phyloP scores from a whole-genome alignment of 1,140 invertebrate genomes.

The Notospermus geniculatus region DNA sequence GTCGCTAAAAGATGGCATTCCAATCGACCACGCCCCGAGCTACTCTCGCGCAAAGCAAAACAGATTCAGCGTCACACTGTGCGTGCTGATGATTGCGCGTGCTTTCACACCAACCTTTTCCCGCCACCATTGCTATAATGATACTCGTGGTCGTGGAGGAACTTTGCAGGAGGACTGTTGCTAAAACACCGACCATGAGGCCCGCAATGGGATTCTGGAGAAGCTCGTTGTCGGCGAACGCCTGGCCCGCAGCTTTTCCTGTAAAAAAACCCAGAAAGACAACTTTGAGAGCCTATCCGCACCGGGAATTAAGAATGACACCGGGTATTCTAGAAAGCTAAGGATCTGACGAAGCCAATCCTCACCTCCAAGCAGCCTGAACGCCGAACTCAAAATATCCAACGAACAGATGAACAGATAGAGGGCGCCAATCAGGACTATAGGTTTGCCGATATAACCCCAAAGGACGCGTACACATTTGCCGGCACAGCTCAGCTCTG shows the following conservation, averaged over 20 bases:
- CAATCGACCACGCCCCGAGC: too few species aligned
- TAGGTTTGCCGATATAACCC: slow-evolving; percentile 29
- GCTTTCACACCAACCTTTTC: slow-evolving; percentile 52
- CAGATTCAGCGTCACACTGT: too few species aligned
- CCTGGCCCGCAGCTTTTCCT: slow-evolving; percentile 65
- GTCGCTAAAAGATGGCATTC: too few species aligned
- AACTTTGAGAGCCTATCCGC: too few species aligned
- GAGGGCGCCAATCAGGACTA: slow-evolving; percentile 54
- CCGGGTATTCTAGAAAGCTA: too few species aligned
- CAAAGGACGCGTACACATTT: slow-evolving; percentile 13
- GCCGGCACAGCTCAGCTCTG: slow-evolving; percentile 20
- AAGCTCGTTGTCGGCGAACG: slow-evolving; percentile 74
- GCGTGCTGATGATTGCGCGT: too few species aligned
- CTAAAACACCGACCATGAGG: slow-evolving; percentile 64
- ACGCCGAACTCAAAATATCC: slow-evolving; percentile 62
- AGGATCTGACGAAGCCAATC: too few species aligned
- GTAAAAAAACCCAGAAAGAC: neutral
- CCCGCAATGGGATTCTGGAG: slow-evolving; percentile 70
- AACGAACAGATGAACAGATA: slow-evolving; percentile 66
- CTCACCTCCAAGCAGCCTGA: slow-evolving; percentile 62
- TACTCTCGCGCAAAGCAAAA: too few species aligned
- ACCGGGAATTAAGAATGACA: too few species aligned
- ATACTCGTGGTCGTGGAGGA: slow-evolving; percentile 65
- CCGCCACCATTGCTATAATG: slow-evolving; percentile 64
- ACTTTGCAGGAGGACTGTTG: slow-evolving; percentile 65